phyloP scores from a whole-genome alignment of 2,888 invertebrate species.

The Ganaspis brasiliensis region DNA sequence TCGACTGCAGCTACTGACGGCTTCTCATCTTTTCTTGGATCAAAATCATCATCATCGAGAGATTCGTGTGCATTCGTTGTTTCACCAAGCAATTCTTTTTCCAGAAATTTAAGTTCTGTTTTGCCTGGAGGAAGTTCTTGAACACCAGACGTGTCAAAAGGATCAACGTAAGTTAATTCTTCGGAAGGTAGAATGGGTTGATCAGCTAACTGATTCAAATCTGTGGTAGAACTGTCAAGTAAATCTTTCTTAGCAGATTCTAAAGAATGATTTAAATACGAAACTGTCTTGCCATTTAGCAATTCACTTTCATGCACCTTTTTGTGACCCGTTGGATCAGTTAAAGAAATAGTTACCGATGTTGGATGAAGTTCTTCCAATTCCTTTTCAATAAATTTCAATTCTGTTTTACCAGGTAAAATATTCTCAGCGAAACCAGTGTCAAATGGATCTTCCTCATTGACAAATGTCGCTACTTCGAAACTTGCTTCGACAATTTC shows the following conservation, averaged over 20 bases:
- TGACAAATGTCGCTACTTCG: slow-evolving; percentile 80
- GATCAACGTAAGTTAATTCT: slow-evolving; percentile 87
- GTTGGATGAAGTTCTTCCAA: slow-evolving; percentile 82
- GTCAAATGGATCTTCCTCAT: slow-evolving; percentile 91
- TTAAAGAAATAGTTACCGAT: slow-evolving; percentile 84
- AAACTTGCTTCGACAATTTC: slow-evolving; percentile 77
- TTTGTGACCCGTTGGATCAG: slow-evolving; percentile 83
- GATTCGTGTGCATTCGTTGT: slow-evolving; percentile 79
- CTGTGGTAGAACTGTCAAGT: slow-evolving; percentile 89
- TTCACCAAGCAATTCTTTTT: slow-evolving; percentile 87
- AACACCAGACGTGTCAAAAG: slow-evolving; percentile 92
- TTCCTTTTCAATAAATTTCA: slow-evolving; percentile 84
- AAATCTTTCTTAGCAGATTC: slow-evolving; percentile 83
- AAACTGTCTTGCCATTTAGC: slow-evolving; percentile 61
- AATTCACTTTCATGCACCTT: slow-evolving; percentile 77
- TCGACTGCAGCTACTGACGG: no score
- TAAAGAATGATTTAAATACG: slow-evolving; percentile 55
- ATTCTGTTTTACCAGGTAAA: slow-evolving; percentile 85
- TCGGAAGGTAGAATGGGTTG: slow-evolving; percentile 86
- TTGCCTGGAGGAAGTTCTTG: slow-evolving; percentile 88
- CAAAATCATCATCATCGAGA: slow-evolving; percentile 90
- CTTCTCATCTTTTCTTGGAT: slow-evolving; percentile 88
- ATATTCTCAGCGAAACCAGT: slow-evolving; percentile 91
- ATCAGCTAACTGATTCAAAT: slow-evolving; percentile 86
- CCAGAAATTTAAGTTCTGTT: slow-evolving; percentile 89